A percentile compares a stretch with the other conserved stretches of the same genome.
These are phyloP conservation scores for Myrmophylax atrothorax DNA, from an alignment of 2,113 vertebrate species.

Conservation along the genomic window DNA sequence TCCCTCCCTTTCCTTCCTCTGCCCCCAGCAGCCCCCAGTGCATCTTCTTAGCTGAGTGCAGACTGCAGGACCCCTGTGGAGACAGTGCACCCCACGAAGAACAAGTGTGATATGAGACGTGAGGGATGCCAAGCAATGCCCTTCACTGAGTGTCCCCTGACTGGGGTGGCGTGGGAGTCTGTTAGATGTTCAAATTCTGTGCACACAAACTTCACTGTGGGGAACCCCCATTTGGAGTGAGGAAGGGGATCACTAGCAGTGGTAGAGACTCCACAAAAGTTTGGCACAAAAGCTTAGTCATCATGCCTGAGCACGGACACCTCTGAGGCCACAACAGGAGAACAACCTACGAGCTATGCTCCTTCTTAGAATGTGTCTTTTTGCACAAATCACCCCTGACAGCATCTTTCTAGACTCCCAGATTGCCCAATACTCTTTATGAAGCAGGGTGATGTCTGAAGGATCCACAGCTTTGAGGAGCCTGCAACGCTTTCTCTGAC, in stretches of 20 bases:
- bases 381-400: neutral
- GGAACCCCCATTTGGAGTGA: neutral
- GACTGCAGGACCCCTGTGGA: neutral
- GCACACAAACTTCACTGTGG: neutral
- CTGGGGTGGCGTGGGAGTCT: neutral
- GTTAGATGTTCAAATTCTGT: neutral
- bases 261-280: neutral
- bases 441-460: neutral
- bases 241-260: neutral
- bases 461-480: neutral
- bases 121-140: neutral
- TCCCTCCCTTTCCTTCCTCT: neutral
- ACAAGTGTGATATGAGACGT: neutral
- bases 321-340: neutral
- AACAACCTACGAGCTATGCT: neutral
- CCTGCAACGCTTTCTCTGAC: neutral
- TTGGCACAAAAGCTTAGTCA: neutral
- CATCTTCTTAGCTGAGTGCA: neutral
- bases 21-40: neutral
- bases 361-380: neutral
- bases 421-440: neutral
- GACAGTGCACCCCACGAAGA: neutral
- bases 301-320: neutral
- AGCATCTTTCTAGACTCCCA: neutral
- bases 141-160: neutral